These are phyloP conservation scores for Erpornis zantholeuca DNA, from an alignment of 2,113 vertebrate genomes.

Conservation along the genomic window DNA sequence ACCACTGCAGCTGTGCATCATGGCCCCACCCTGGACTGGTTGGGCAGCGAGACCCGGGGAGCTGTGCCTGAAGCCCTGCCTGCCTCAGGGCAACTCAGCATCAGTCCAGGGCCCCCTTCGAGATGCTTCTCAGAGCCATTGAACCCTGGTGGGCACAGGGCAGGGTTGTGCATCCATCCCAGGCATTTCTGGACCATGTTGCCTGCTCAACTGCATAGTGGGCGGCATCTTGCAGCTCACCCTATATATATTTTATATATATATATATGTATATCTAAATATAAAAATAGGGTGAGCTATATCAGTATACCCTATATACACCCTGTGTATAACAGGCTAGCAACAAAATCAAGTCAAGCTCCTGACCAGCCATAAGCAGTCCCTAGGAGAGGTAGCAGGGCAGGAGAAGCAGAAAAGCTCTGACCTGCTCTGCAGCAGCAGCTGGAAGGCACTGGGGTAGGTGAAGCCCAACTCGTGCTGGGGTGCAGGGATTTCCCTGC, in stretches of 20 bases:
- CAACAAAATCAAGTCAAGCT: neutral
- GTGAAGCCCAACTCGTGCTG: neutral
- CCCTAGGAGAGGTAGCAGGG: neutral
- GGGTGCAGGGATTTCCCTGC: neutral
- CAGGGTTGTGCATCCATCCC: neutral
- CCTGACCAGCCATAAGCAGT: neutral
- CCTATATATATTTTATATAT: neutral
- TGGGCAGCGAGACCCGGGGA: accelerated
- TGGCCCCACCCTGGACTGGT: neutral
- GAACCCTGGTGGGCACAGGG: no score
- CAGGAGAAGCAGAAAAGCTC: neutral
- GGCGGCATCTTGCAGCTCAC: neutral
- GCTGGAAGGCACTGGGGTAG: neutral
- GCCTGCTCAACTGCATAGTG: neutral
- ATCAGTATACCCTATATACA: neutral
- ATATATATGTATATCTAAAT: neutral
- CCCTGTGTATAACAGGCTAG: accelerated
- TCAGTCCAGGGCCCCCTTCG: accelerated
- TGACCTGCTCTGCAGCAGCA: neutral
- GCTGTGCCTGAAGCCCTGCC: neutral
- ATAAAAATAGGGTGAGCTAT: neutral
- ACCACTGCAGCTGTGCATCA: accelerated
- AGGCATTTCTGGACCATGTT: accelerated
- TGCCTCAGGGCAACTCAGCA: neutral
- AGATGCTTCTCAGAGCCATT: neutral